Conservation (phyloP, 2,888 invertebrate species). For the Catocala fraxini region DNA sequence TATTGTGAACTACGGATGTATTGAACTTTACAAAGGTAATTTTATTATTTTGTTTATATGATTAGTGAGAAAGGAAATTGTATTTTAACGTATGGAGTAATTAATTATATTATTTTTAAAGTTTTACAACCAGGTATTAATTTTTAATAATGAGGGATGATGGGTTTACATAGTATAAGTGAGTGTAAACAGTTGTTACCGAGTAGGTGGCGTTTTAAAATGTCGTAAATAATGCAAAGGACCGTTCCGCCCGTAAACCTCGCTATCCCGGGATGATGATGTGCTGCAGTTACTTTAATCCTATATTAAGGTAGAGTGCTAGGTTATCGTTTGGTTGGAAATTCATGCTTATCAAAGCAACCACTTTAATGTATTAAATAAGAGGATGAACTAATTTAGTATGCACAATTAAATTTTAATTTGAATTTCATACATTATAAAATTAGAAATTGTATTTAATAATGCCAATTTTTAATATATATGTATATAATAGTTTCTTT, state of each 20-base stretch:
- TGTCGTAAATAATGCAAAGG: slow-evolving; percentile 45
- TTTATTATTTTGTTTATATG: slow-evolving; percentile 31
- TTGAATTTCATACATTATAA: too few relatives aligned
- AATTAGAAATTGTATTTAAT: too few relatives aligned
- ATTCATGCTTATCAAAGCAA: too few relatives aligned
- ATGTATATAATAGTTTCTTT: too few relatives aligned
- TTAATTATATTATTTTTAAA: slow-evolving; percentile 25
- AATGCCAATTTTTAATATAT: too few relatives aligned
- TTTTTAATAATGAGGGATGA: slow-evolving; percentile 22
- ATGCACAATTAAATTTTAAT: too few relatives aligned
- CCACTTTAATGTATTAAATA: too few relatives aligned
- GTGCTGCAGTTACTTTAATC: slow-evolving; percentile 34
- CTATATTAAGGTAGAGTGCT: not conserved
- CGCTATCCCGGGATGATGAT: slow-evolving; percentile 26
- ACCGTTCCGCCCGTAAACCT: slow-evolving; percentile 24
- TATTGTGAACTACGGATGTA: slow-evolving; percentile 59
- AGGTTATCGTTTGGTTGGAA: too few relatives aligned
- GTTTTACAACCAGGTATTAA: slow-evolving; percentile 30
- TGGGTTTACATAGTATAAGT: slow-evolving; percentile 30
- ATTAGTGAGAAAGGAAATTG: slow-evolving; percentile 12
- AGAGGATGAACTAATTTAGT: too few relatives aligned
- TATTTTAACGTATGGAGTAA: slow-evolving; percentile 6
- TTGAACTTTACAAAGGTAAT: slow-evolving; percentile 58
- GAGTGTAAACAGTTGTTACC: slow-evolving; percentile 28
- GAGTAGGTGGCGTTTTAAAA: slow-evolving; percentile 25